Conservation (phyloP, 1,140 invertebrate genomes). For the Megalopta genalis region DNA sequence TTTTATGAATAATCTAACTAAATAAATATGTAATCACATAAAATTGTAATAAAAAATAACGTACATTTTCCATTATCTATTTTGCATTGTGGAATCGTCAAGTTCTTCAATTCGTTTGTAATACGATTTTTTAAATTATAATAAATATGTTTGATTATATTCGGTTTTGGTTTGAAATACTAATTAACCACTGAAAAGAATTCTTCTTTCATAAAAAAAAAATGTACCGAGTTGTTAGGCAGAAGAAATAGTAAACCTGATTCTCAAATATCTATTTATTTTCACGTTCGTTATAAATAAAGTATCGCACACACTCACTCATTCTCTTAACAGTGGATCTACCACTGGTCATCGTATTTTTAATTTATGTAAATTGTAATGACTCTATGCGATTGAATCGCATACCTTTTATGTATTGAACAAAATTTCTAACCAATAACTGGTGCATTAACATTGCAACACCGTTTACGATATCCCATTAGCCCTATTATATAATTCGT, state of each 20-base stretch:
- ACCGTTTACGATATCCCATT: conserved; percentile 60
- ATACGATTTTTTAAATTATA: neutral
- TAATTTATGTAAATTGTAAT: conserved; percentile 65
- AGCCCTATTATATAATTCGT: conserved; percentile 49
- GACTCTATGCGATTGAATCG: conserved; percentile 59
- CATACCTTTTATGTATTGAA: conserved; percentile 55
- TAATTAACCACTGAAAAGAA: neutral
- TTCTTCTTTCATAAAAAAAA: neutral
- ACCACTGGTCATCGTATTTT: conserved; percentile 67
- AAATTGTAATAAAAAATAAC: conserved; percentile 5
- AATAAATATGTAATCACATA: neutral
- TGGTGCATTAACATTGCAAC: conserved; percentile 51
- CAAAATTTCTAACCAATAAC: conserved; percentile 56
- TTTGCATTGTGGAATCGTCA: neutral
- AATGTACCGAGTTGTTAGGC: neutral
- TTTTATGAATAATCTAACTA: neutral
- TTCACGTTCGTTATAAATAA: conserved; percentile 77
- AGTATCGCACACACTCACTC: conserved; percentile 77
- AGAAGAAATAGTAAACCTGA: neutral
- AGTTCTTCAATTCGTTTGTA: conserved; percentile 12
- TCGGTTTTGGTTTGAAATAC: neutral
- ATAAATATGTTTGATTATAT: conserved; percentile 22
- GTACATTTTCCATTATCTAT: conserved; percentile 5
- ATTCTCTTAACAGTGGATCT: conserved; percentile 73
- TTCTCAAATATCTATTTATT: conserved; percentile 60